Evolutionary conservation across 2,888 invertebrate genomes (phyloP).

Genomic region (Aricia artaxerxes): DNA sequence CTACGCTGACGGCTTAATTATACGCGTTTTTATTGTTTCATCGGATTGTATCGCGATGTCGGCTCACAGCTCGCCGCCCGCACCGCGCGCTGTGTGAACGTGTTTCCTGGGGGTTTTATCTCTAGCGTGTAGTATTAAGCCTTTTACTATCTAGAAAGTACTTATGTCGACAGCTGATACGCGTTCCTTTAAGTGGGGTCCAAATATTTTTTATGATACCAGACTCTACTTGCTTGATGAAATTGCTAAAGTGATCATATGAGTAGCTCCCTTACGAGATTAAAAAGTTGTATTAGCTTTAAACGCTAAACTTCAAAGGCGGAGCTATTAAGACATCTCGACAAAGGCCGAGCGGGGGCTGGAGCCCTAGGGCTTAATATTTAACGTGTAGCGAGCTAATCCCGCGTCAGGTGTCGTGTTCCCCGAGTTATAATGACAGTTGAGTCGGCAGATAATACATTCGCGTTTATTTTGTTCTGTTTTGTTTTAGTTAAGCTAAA

Average conservation of each 20-base stretch:
- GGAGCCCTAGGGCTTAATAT: constrained; percentile 8
- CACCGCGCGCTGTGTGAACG: neutral
- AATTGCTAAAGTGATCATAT: neutral
- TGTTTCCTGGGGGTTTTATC: constrained; percentile 8
- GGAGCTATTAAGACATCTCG: constrained; percentile 13
- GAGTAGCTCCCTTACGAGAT: neutral
- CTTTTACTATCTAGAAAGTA: neutral
- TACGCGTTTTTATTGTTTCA: constrained; percentile 35
- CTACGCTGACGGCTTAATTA: constrained; percentile 39
- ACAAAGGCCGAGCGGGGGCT: constrained; percentile 4
- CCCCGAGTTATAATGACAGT: neutral
- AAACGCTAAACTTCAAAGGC: constrained; percentile 10
- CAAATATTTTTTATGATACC: neutral
- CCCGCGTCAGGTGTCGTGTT: constrained; percentile 11
- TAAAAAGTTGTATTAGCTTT: constrained; percentile 12
- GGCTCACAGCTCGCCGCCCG: neutral
- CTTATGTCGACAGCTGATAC: neutral
- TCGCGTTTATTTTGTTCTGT: neutral
- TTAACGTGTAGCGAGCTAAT: constrained; percentile 5
- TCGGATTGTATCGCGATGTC: constrained; percentile 31
- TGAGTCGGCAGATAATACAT: neutral
- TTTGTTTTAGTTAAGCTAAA: neutral
- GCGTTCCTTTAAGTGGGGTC: neutral
- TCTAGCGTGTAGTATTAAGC: neutral
- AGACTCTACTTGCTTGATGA: neutral